A percentile compares a stretch with the other conserved stretches of the same genome.
phyloP scores from a whole-genome alignment of 1,140 invertebrate genomes.

The Ruditapes philippinarum region DNA sequence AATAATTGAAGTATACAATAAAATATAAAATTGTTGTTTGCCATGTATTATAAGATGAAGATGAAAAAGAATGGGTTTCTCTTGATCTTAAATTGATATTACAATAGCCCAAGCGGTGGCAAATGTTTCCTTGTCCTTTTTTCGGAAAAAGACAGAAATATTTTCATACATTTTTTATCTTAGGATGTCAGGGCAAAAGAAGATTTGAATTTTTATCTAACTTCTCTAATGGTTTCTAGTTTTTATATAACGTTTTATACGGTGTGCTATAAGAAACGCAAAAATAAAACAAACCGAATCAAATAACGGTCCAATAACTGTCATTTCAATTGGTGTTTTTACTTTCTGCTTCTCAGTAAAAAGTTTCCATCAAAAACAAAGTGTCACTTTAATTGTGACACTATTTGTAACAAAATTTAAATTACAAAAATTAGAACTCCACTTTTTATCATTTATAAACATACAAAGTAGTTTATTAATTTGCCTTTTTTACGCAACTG shows the following conservation, averaged over 20 bases:
- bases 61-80: too few relatives aligned
- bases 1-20: too few relatives aligned
- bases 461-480: not conserved
- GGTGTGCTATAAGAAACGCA: not conserved
- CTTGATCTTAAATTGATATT: too few relatives aligned
- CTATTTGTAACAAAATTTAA: constrained; percentile 37
- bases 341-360: constrained; percentile 26
- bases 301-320: constrained; percentile 41
- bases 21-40: too few relatives aligned
- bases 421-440: not conserved
- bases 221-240: not conserved
- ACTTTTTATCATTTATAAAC: constrained; percentile 28
- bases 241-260: not conserved
- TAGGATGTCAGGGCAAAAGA: too few relatives aligned
- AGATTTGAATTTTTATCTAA: not conserved
- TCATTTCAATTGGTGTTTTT: not conserved
- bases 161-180: too few relatives aligned
- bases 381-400: constrained; percentile 25
- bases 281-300: constrained; percentile 20
- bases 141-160: too few relatives aligned
- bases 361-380: constrained; percentile 22
- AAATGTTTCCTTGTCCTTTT: too few relatives aligned
- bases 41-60: too few relatives aligned
- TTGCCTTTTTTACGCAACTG: constrained; percentile 10
- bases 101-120: too few relatives aligned